Base-by-base conservation (phyloP, 2,797 vertebrate genomes). In the Alfaro cultratus region DNA sequence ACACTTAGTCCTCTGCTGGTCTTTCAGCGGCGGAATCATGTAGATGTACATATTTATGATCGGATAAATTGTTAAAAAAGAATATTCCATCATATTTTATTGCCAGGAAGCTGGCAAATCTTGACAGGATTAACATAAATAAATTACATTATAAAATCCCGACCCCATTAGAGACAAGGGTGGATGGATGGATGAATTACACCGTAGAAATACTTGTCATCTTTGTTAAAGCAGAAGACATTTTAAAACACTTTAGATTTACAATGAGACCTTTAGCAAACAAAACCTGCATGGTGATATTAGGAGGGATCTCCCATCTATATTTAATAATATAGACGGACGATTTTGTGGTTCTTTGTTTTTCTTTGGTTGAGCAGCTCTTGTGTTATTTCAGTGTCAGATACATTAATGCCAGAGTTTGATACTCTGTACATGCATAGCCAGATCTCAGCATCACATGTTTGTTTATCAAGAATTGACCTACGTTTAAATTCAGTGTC, bases 1-100 rank as follows among this genome's bases (percentile, higher is more conserved):
- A 77, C 75, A 41, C 67, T 34, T 76, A 15, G 34, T 68, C 36
- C 64, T 23, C 36, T 10, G 64, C 64, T 45, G 7, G 26, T 12
- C 73, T 77, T 67, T 72, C 73, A 47, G 13, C 18, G 12, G 21
- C 39, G 8, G 36, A 75, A 29, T 26, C n/a, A 13, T 47, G 49
- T 70, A 78, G 36, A 34, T 77, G 70, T 39, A 49, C 34, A 62
- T 62, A 71, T 74, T 71, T 45, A 67, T n/a, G 73, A 73, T 76
- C 0, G 13, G 1, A 75, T 18, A 41, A 60, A 60, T 72, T 0
- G 36, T 47, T 34, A 55, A 34, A 34, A 34, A 9, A n/a, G 39
- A 43, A 41, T 26, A n/a, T 15, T 43, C 21, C 11, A 46, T 71
- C 43, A 71, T 71, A 29, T 46, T 71, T 71, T 7, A 26, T 29